Evolutionary conservation across 92 coral and sea anemone species (phyloP).

Genomic region (Scolanthus callimorphus): DNA sequence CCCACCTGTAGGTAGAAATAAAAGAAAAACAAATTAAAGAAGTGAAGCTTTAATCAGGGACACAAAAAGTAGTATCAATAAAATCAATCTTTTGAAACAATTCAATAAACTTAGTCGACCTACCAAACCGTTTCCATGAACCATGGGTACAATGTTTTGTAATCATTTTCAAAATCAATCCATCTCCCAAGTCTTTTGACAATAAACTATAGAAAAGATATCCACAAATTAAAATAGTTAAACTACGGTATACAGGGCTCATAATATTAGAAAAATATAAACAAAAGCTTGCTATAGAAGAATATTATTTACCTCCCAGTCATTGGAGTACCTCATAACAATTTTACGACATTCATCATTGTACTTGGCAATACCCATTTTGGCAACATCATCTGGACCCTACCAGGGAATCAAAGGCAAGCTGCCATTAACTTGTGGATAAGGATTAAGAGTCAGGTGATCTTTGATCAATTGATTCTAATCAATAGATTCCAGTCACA

Average conservation of each 20-base stretch:
- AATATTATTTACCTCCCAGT: conserved; percentile 83
- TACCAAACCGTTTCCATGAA: conserved; percentile 99
- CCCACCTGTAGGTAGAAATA: conserved; percentile 68
- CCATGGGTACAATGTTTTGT: conserved; percentile 97
- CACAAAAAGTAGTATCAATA: too few species aligned
- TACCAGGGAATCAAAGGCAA: conserved; percentile 18
- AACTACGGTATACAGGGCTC: too few species aligned
- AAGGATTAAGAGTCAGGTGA: too few species aligned
- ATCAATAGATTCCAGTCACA: too few species aligned
- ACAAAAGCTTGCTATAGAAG: too few species aligned
- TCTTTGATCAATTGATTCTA: too few species aligned
- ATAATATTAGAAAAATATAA: too few species aligned
- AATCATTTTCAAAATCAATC: conserved; percentile 98
- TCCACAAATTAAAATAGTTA: background rate
- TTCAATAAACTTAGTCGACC: conserved; percentile 2
- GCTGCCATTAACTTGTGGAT: too few species aligned
- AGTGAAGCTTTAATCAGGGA: too few species aligned
- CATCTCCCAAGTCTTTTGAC: conserved; percentile 93
- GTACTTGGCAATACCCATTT: conserved; percentile 92
- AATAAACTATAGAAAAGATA: conserved; percentile 10
- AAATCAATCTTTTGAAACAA: too few species aligned
- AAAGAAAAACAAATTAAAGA: background rate
- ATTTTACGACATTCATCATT: conserved; percentile 90
- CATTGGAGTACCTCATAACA: conserved; percentile 92
- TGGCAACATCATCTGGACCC: conserved; percentile 96